Evolutionary conservation across 1,140 invertebrate species (phyloP).

Genomic region (Neelides sp.): DNA sequence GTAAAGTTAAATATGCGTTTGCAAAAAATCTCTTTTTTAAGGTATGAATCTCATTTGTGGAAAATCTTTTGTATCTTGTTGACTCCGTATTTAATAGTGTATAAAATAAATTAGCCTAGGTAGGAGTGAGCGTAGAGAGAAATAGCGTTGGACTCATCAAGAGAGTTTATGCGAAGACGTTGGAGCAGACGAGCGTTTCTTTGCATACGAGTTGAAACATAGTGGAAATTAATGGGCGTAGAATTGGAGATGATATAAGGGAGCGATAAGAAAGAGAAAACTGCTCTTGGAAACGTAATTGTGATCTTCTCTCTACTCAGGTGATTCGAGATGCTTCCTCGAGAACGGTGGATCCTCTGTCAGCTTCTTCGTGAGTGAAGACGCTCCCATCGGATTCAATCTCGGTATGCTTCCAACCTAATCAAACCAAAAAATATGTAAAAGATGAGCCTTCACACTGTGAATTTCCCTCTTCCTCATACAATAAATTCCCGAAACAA

Average conservation of each 20-base stretch:
- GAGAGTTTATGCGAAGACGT: not conserved
- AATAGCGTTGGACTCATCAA: constrained; percentile 1
- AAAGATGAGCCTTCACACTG: no score
- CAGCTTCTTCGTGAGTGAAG: constrained; percentile 78
- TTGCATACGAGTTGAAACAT: not conserved
- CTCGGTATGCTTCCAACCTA: constrained; percentile 51
- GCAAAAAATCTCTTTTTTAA: no score
- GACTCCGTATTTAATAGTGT: no score
- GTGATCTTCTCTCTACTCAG: no score
- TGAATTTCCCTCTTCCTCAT: no score
- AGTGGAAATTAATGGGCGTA: not conserved
- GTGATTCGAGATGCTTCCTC: constrained; percentile 57
- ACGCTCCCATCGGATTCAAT: constrained; percentile 58
- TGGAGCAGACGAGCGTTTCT: not conserved
- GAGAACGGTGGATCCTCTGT: constrained; percentile 78
- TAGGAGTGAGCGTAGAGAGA: not conserved
- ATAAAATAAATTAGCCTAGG: no score
- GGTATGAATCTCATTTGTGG: no score
- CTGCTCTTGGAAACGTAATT: constrained; percentile 5
- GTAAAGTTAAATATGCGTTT: no score
- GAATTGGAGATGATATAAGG: not conserved
- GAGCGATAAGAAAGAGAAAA: not conserved
- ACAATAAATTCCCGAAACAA: no score
- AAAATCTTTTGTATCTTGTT: no score
- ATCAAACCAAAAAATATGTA: no score